A percentile compares a stretch with the other conserved stretches of the same genome.
phyloP scores from a whole-genome alignment of 1,140 invertebrate genomes.

The Bombus picipes region DNA sequence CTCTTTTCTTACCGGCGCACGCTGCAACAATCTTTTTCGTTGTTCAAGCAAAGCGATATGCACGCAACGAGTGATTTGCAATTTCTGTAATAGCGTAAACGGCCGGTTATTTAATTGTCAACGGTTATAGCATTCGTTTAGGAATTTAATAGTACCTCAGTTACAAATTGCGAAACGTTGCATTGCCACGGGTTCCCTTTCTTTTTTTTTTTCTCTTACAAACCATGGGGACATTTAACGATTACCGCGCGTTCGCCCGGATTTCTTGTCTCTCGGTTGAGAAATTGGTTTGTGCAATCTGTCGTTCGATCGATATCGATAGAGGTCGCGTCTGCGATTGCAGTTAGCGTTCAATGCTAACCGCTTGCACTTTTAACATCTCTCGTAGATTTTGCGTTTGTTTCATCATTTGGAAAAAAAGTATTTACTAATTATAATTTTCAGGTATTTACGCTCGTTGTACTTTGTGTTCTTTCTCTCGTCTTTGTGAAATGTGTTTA shows the following conservation, averaged over 20 bases:
- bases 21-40: not conserved
- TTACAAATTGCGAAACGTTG: not conserved
- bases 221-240: too few species aligned
- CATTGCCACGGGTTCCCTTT: not conserved
- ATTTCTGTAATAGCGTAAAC: conserved; percentile 30
- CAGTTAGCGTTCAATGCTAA: not conserved
- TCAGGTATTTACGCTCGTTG: too few species aligned
- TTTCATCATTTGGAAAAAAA: not conserved
- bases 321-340: not conserved
- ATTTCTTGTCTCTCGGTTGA: not conserved
- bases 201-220: not conserved
- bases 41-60: conserved; percentile 1
- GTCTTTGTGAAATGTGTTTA: too few species aligned
- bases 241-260: not conserved
- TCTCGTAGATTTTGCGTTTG: not conserved
- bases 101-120: conserved; percentile 42
- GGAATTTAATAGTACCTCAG: not conserved
- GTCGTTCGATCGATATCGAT: not conserved
- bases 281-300: not conserved
- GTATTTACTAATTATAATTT: too few species aligned
- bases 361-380: not conserved
- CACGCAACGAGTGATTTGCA: conserved; percentile 35
- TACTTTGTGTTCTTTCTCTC: too few species aligned
- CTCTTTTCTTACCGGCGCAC: not conserved
- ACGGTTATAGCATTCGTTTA: conserved; percentile 30